Evolutionary conservation across 2,888 invertebrate genomes (phyloP).

Genomic region (Choreutis nemorana): DNA sequence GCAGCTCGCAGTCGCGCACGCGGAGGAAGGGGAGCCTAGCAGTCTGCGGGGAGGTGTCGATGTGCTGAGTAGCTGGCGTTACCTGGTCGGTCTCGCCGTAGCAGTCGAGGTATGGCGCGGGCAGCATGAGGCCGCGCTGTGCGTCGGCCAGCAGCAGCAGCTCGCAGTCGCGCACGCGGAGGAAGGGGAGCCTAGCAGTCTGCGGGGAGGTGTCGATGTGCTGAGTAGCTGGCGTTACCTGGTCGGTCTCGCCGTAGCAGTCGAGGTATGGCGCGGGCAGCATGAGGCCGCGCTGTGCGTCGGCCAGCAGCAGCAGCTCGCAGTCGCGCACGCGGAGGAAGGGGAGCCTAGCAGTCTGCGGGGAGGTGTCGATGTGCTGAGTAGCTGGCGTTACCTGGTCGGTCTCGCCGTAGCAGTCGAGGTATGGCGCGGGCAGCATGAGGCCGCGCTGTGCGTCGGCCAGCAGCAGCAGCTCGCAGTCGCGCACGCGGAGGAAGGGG

Average conservation of each 20-base stretch:
- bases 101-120: constrained; percentile 90
- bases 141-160: constrained; percentile 79
- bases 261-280: constrained; percentile 89
- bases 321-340: too few relatives aligned
- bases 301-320: constrained; percentile 81
- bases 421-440: too few relatives aligned
- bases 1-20: constrained; percentile 88
- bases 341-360: too few relatives aligned
- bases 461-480: too few relatives aligned
- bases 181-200: too few relatives aligned
- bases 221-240: too few relatives aligned
- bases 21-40: constrained; percentile 50
- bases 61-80: constrained; percentile 77
- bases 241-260: constrained; percentile 91
- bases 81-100: constrained; percentile 86
- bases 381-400: too few relatives aligned
- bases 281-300: constrained; percentile 80
- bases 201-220: too few relatives aligned
- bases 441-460: too few relatives aligned
- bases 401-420: too few relatives aligned
- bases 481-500: too few relatives aligned
- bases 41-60: constrained; percentile 84
- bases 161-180: constrained; percentile 78
- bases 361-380: too few relatives aligned
- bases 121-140: constrained; percentile 79